Evolutionary conservation across 2,888 invertebrate species (phyloP).

Genomic region (Dryococelus australis): DNA sequence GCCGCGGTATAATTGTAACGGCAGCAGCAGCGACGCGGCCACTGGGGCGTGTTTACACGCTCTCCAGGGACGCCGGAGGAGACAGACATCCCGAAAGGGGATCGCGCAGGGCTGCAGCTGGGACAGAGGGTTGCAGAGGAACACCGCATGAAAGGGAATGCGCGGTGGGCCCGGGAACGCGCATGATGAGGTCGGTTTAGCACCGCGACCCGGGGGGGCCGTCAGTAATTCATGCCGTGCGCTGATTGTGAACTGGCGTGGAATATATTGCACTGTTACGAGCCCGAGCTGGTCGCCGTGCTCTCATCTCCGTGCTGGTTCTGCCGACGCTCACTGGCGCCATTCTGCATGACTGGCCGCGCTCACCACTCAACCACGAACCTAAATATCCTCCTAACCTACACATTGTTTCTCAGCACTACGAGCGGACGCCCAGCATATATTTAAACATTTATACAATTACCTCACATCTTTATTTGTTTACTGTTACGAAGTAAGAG

Average conservation of each 20-base stretch:
- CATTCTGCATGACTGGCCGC: neutral
- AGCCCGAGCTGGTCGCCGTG: neutral
- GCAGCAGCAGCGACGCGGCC: neutral
- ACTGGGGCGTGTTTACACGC: neutral
- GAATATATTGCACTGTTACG: neutral
- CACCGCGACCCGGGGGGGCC: neutral
- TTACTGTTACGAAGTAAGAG: too few relatives aligned
- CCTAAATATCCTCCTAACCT: neutral
- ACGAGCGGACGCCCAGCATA: neutral
- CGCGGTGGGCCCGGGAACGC: neutral
- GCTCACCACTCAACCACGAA: neutral
- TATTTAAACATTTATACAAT: too few relatives aligned
- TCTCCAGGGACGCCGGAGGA: neutral
- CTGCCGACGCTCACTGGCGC: neutral
- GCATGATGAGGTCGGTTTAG: conserved; percentile 5
- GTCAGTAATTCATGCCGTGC: conserved; percentile 6
- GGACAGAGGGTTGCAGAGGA: neutral
- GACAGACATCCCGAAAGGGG: neutral
- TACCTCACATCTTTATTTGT: too few relatives aligned
- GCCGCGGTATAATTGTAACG: neutral
- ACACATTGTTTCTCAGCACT: neutral
- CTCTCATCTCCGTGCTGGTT: neutral
- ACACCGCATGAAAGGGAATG: neutral
- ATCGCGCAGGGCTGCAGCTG: neutral
- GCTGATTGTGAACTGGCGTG: neutral